phyloP scores from a whole-genome alignment of 2,888 invertebrate genomes.

The Agonopterix subpropinquella region DNA sequence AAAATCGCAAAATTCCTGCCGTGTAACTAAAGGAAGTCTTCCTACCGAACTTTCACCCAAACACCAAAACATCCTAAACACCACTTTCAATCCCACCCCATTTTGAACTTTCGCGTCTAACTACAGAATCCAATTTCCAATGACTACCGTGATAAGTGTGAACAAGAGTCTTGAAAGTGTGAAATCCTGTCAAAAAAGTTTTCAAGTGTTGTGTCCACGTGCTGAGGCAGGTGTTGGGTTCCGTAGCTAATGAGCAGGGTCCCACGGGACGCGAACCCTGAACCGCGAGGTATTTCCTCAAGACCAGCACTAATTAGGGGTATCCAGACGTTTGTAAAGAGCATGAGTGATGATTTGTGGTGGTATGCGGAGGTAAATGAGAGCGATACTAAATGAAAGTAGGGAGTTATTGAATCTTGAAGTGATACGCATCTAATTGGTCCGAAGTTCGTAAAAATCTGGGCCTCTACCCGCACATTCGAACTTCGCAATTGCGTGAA shows the following conservation, averaged over 20 bases:
- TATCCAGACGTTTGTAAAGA: slow-evolving; percentile 30
- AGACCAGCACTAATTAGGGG: slow-evolving; percentile 36
- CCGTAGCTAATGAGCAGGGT: slow-evolving; percentile 30
- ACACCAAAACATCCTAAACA: not conserved
- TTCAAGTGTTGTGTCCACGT: slow-evolving; percentile 44
- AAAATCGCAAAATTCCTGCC: not conserved
- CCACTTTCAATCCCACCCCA: not conserved
- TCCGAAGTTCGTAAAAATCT: no score
- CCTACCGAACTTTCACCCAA: not conserved
- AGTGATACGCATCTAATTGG: no score
- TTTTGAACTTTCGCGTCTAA: not conserved
- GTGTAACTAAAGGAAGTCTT: slow-evolving; percentile 1
- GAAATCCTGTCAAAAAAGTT: slow-evolving; percentile 49
- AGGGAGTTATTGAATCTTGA: no score
- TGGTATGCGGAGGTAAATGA: no score
- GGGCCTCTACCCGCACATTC: no score
- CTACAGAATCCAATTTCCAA: not conserved
- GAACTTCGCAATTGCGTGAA: no score
- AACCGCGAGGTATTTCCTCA: slow-evolving; percentile 49
- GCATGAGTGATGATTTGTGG: slow-evolving; percentile 1
- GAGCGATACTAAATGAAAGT: no score
- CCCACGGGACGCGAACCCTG: slow-evolving; percentile 57
- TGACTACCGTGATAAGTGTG: slow-evolving; percentile 17
- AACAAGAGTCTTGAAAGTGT: slow-evolving; percentile 45
- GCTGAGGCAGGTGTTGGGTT: slow-evolving; percentile 30